These are phyloP conservation scores for Papilio dardanus DNA, from an alignment of 1,140 invertebrate genomes.

Conservation along the genomic window DNA sequence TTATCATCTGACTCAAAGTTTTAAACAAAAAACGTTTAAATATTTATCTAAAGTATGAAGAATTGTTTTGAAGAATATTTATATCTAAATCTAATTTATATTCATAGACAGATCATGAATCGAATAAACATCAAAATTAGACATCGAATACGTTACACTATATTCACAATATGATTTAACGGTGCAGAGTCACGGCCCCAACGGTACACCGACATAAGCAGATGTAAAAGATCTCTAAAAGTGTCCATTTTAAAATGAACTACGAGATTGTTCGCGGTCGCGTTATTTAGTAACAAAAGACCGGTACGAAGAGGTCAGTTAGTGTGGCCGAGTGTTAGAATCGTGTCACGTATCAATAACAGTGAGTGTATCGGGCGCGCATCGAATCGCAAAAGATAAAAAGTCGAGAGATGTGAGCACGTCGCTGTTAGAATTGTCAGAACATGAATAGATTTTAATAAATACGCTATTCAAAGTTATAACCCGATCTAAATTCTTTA, in stretches of 20 bases:
- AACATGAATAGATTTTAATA: neutral
- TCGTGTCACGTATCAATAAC: constrained; percentile 36
- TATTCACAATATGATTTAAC: constrained; percentile 45
- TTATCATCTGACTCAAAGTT: neutral
- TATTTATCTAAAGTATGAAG: neutral
- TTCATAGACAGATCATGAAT: constrained; percentile 18
- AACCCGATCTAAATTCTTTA: neutral
- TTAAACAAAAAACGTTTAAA: neutral
- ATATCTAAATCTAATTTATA: constrained; percentile 7
- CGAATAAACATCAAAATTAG: constrained; percentile 32
- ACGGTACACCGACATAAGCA: neutral
- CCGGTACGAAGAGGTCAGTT: neutral
- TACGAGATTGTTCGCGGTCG: neutral
- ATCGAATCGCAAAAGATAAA: constrained; percentile 31
- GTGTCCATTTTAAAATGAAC: constrained; percentile 23
- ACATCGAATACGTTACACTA: constrained; percentile 32
- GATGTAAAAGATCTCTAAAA: constrained; percentile 19
- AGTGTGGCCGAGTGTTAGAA: constrained; percentile 14
- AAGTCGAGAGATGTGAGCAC: constrained; percentile 12
- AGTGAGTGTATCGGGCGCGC: constrained; percentile 31
- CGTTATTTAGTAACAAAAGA: neutral
- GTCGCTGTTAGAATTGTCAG: constrained; percentile 5
- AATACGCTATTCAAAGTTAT: neutral
- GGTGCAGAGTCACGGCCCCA: constrained; percentile 40
- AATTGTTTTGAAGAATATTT: neutral